Evolutionary conservation across 1,140 invertebrate species (phyloP), one percentile per base, ranked within the genome.

Genomic region (Leptinotarsa defecta): DNA sequence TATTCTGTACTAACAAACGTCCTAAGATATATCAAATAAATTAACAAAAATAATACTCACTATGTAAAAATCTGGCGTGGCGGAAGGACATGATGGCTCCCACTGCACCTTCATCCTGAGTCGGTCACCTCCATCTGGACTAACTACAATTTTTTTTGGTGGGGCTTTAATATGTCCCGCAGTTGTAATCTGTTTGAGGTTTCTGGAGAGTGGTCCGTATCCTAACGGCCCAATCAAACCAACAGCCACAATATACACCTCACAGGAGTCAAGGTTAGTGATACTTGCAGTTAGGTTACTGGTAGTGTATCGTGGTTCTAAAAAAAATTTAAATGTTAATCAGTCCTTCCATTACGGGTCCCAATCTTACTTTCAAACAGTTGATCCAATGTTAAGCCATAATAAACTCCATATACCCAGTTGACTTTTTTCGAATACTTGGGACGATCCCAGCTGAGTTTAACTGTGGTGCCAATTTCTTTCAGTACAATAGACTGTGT

Each of bases 231-330:
- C 89, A 48, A 90, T 85, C 2, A 95, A 82, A 0, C 91, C 92
- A n/a, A 95, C 90, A 13, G 89, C 88, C 82, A 95, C 91, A 15
- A 91, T 81, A 80, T 95, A 95, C 0, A 86, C 88, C 79, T 93
- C 91, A 81, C 94, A 95, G 3, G 93, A 88, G 68, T 91, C 88
- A 75, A 96, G 83, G 76, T 90, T 85, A 17, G 88, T 86, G 8
- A 94, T 86, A 1, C 88, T 87, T 2, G 89, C 85, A 3, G 88
- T 89, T 2, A 89, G 87, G 70, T 91, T 87, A 2, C 84, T 86
- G 0, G 92, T 94, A 19, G 86, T 79, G 34, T 88, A 80, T 76
- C 86, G 86, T 19, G 87, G 86, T 78, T 88, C 90, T 91, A n/a
- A 17, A 57, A 57, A 57, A 57, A 57, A 57, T 0, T 57, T 57